Percentiles rank a stretch among this genome's conserved stretches.
Evolutionary conservation across 1,140 invertebrate species (phyloP).

Genomic region (Pachyrhynchus sulphureomaculatus): DNA sequence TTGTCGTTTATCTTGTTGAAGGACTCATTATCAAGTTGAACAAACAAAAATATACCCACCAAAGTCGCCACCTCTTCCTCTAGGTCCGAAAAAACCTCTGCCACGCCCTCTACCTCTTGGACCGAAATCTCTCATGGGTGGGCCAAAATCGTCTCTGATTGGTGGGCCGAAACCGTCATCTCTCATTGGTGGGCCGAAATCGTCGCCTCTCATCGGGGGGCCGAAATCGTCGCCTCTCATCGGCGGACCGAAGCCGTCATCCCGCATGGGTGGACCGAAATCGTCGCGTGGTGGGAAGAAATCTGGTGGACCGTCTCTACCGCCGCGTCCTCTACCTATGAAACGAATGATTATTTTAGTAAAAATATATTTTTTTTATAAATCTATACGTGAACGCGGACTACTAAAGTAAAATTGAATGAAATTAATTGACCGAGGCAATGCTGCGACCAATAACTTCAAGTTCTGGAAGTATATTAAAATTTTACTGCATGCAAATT

Average conservation of each 20-base stretch:
- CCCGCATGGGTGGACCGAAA: slow-evolving; percentile 11
- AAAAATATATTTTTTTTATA: background rate
- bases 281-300: slow-evolving; percentile 27
- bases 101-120: slow-evolving; percentile 41
- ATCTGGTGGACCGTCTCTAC: slow-evolving; percentile 18
- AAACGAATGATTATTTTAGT: background rate
- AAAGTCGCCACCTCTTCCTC: slow-evolving; percentile 45
- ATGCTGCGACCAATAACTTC: too few species aligned
- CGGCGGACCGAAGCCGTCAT: slow-evolving; percentile 4
- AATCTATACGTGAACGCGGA: background rate
- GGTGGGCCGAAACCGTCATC: slow-evolving; percentile 6
- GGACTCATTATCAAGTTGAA: background rate
- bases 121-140: slow-evolving; percentile 11
- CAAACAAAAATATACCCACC: background rate
- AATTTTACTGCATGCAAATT: background rate
- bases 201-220: slow-evolving; percentile 7
- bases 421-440: too few species aligned
- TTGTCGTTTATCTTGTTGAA: background rate
- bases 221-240: slow-evolving; percentile 4
- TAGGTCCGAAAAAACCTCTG: slow-evolving; percentile 49
- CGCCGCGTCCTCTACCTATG: slow-evolving; percentile 15
- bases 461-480: too few species aligned
- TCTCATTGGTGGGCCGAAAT: slow-evolving; percentile 8
- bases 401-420: too few species aligned
- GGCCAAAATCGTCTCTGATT: slow-evolving; percentile 4